Percentiles rank a stretch among this genome's conserved stretches.
Evolutionary conservation across 1,140 invertebrate genomes (phyloP).

Genomic region (Maniola jurtina): DNA sequence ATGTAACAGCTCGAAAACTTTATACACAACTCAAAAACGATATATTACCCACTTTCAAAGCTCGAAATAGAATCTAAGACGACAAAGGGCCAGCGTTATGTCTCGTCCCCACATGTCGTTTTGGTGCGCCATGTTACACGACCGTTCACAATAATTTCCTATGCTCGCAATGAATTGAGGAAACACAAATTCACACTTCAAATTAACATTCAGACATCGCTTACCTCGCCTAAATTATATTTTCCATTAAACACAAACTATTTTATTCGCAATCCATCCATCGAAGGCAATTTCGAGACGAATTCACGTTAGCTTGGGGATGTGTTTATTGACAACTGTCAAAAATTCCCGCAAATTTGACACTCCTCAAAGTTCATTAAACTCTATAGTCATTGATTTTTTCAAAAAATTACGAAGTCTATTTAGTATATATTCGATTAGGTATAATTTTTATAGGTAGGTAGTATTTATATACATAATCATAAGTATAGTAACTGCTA

Average conservation of each 20-base stretch:
- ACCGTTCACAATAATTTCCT: constrained; percentile 45
- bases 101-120: constrained; percentile 69
- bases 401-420: neutral
- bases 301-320: constrained; percentile 49
- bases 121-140: constrained; percentile 70
- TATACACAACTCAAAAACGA: constrained; percentile 45
- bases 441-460: too few species aligned
- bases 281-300: constrained; percentile 42
- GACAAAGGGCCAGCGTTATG: constrained; percentile 66
- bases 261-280: constrained; percentile 39
- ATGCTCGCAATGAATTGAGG: constrained; percentile 45
- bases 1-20: constrained; percentile 51
- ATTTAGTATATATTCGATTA: too few species aligned
- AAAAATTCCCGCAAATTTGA: constrained; percentile 76
- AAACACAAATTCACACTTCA: constrained; percentile 46
- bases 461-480: too few species aligned
- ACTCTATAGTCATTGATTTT: constrained; percentile 3
- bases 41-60: constrained; percentile 39
- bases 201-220: constrained; percentile 43
- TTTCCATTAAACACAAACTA: constrained; percentile 41
- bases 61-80: constrained; percentile 51
- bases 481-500: too few species aligned
- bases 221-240: constrained; percentile 46
- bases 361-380: constrained; percentile 38
- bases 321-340: constrained; percentile 78